Evolutionary conservation across 2,888 invertebrate genomes (phyloP), one percentile per base, ranked within the genome.

Genomic region (Dicyrtoma fusca): DNA sequence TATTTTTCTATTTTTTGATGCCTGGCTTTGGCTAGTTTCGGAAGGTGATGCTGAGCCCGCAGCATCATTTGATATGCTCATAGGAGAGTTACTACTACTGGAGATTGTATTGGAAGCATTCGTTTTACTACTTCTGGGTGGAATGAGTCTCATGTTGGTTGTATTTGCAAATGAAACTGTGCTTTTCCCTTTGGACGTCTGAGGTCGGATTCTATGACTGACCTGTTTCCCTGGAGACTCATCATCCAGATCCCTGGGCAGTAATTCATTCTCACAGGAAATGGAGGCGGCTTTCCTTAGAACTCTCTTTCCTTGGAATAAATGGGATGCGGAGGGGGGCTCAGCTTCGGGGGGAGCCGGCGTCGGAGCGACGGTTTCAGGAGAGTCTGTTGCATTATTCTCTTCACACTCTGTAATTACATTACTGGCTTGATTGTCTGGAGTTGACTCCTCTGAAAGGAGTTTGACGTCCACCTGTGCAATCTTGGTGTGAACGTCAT

Each of bases 211-310:
- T 47, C 57, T 69, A 5, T 34, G 34, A 8, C 34, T 34, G 34
- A 34, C 26, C 69, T 17, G 21, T 26, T 1, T 42, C 44, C 5
- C 42, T 19, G 14, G 10, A 23, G 19, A 63, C 17, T 55, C 44
- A 23, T 42, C 57, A 1, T 21, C 21, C 19, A 8, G 34, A 34
- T 34, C 34, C 34, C 34, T 34, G 34, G 57, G 13, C 8, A 44
- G 19, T 8, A 77, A 66, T 62, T 79, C 79, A 44, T 74, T 73
- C 72, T 79, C 79, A 73, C 79, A 79, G 17, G 79, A 79, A 68
- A 79, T 79, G 13, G 79, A 79, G 25, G 76, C 75, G 19, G 79
- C 75, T 57, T 79, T 79, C 59, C 55, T 70, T 14, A 79, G 63
- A 14, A 73, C 72, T 57, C 62, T 71, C 71, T 76, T 72, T 44